Percentiles rank a stretch among this genome's conserved stretches.
These are phyloP conservation scores for Manis pentadactyla DNA, from an alignment of 2,797 vertebrate species.

Conservation along the genomic window DNA sequence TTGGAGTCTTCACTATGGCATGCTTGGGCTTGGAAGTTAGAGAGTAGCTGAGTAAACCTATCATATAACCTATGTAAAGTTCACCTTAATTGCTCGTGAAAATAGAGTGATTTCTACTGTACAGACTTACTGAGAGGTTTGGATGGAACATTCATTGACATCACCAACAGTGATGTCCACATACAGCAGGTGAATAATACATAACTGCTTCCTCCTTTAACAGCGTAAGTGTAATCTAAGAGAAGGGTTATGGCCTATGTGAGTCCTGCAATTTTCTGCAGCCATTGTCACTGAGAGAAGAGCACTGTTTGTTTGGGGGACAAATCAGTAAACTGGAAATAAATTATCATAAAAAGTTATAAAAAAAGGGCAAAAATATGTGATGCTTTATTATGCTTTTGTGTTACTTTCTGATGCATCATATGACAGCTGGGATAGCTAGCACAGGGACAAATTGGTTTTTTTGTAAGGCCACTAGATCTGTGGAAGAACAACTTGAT, in stretches of 20 bases:
- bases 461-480: neutral
- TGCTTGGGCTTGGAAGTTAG: neutral
- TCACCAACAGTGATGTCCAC: neutral
- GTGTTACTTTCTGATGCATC: neutral
- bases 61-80: neutral
- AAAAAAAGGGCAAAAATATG: neutral
- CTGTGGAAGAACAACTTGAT: neutral
- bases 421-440: neutral
- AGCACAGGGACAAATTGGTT: neutral
- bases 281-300: neutral
- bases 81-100: neutral
- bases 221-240: neutral
- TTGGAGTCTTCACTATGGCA: neutral
- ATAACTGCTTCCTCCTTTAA: neutral
- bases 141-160: neutral
- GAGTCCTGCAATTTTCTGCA: neutral
- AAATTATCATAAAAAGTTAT: neutral
- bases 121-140: neutral
- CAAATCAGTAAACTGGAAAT: neutral
- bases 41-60: neutral
- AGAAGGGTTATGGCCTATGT: neutral
- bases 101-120: neutral
- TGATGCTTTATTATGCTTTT: neutral
- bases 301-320: neutral
- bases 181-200: neutral